Conservation (phyloP, 2,797 vertebrate species). For the Atherinosoma microstoma region DNA sequence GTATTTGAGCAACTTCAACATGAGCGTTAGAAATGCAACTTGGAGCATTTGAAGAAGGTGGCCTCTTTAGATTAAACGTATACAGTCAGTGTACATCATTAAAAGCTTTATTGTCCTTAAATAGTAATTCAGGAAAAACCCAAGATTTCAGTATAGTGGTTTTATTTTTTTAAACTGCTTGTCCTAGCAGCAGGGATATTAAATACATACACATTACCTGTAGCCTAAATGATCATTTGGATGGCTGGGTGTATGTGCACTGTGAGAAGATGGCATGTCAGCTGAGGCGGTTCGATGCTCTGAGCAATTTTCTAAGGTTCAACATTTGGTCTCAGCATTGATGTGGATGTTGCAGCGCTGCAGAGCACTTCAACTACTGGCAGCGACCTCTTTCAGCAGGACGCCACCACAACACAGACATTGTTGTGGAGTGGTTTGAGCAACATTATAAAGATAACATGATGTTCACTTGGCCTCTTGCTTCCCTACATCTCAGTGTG, state of each 20-base stretch:
- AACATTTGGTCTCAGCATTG: background rate
- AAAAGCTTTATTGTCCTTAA: background rate
- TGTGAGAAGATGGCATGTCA: too few species aligned
- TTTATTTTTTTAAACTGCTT: too few species aligned
- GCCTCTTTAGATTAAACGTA: background rate
- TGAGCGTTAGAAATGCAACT: background rate
- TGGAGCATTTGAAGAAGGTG: background rate
- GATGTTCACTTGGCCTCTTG: background rate
- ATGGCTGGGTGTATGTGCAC: background rate
- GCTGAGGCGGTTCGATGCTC: background rate
- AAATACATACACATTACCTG: too few species aligned
- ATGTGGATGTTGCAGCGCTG: fast-evolving
- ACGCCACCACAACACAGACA: background rate
- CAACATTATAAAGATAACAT: background rate
- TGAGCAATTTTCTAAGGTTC: fast-evolving
- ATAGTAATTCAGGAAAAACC: background rate
- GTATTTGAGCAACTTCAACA: background rate
- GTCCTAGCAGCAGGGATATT: too few species aligned
- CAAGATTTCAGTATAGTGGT: background rate
- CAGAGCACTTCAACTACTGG: fast-evolving
- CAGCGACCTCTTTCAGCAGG: background rate
- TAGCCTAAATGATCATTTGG: background rate
- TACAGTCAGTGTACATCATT: background rate
- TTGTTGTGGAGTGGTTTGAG: background rate
- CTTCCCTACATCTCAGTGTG: background rate